Evolutionary conservation across 53 echinoderm and acorn worm genomes (phyloP).

Genomic region (Holothuria leucospilota): DNA sequence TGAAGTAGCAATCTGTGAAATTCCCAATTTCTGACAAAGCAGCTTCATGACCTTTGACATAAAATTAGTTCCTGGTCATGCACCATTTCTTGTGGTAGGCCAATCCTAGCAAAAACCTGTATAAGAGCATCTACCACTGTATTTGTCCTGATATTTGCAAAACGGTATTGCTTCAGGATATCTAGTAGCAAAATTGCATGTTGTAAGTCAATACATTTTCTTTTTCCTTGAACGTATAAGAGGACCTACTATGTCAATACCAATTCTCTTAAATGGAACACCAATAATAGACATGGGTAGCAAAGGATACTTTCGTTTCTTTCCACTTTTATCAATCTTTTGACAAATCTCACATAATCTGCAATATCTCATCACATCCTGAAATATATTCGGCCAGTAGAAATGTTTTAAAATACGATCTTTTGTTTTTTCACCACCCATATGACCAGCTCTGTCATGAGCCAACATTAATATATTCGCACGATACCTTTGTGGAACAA

Average conservation of each 20-base stretch:
- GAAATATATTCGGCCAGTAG: too few species aligned
- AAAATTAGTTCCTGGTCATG: background rate
- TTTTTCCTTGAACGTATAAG: background rate
- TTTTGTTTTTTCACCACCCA: background rate
- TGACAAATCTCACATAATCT: background rate
- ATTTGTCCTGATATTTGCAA: background rate
- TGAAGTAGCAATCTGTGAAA: background rate
- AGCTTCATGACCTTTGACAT: background rate
- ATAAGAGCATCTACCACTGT: background rate
- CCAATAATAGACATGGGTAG: background rate
- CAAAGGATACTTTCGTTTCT: background rate
- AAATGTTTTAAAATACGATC: background rate
- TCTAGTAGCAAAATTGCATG: background rate
- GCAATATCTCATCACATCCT: background rate
- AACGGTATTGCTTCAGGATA: background rate
- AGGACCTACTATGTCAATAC: too few species aligned
- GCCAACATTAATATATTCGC: background rate
- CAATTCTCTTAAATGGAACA: background rate
- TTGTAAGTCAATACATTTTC: background rate
- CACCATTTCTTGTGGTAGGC: background rate
- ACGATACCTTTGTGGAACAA: constrained; percentile 4
- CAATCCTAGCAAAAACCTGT: constrained; percentile 1
- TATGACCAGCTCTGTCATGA: too few species aligned
- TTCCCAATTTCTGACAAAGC: background rate
- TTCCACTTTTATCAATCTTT: background rate